phyloP scores from a whole-genome alignment of 2,888 invertebrate genomes.

The Clepsis dumicolana region DNA sequence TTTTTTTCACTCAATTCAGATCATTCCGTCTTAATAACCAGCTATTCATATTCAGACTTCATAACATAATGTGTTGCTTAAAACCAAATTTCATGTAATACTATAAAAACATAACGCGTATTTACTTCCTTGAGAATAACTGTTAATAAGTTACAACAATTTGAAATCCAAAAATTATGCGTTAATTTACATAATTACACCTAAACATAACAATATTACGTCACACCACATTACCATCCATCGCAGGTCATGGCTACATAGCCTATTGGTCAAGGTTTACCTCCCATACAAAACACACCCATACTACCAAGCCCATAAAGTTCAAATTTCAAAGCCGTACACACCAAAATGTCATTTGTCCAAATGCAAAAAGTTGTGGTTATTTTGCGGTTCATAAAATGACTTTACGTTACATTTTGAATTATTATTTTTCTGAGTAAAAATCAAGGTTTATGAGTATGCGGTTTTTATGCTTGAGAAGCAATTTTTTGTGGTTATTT shows the following conservation, averaged over 20 bases:
- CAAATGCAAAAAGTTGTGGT: not conserved
- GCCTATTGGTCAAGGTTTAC: not conserved
- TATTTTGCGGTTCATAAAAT: not conserved
- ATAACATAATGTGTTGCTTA: too few species aligned
- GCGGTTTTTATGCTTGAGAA: not conserved
- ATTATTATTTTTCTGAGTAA: not conserved
- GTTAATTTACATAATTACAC: not conserved
- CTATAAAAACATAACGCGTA: too few species aligned
- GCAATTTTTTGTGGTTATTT: too few species aligned
- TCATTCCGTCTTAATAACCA: too few species aligned
- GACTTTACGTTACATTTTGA: not conserved
- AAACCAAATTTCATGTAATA: too few species aligned
- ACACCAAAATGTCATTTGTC: not conserved
- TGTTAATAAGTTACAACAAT: too few species aligned
- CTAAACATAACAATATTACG: not conserved
- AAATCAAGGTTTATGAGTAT: not conserved
- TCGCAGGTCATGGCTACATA: constrained; percentile 1
- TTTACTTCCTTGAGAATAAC: too few species aligned
- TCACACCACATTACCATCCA: not conserved
- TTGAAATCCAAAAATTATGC: not conserved
- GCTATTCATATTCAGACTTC: too few species aligned
- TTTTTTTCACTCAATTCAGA: too few species aligned
- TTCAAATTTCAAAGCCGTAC: not conserved
- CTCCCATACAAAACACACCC: not conserved
- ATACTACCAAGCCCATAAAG: not conserved